Conservation (phyloP, 1,140 invertebrate genomes). For the Agraylea sexmaculata region DNA sequence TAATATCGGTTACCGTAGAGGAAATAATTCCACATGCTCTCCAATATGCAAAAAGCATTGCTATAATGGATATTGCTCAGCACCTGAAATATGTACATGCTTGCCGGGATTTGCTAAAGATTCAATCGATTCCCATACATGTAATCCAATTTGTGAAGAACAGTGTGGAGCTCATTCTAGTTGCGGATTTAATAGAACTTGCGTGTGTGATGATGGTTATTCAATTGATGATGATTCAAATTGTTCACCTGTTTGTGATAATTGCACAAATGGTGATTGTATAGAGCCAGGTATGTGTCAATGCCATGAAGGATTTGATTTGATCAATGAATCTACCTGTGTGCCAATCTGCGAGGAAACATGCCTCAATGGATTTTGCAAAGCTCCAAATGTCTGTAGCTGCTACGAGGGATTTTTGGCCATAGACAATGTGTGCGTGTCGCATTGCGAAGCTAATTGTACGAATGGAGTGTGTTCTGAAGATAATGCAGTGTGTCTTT, state of each 20-base stretch:
- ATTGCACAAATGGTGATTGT: conserved; percentile 32
- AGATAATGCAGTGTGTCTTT: too few relatives aligned
- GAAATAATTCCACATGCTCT: neutral
- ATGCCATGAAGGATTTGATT: conserved; percentile 23
- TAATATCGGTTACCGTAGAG: conserved; percentile 1
- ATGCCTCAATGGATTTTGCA: conserved; percentile 32
- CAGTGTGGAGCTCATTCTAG: too few relatives aligned
- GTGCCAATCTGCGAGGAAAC: conserved; percentile 27
- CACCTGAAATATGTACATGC: conserved; percentile 13
- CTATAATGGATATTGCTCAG: conserved; percentile 2
- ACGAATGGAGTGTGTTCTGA: too few relatives aligned
- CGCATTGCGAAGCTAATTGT: too few relatives aligned
- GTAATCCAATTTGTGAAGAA: too few relatives aligned
- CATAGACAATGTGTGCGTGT: too few relatives aligned
- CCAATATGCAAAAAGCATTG: too few relatives aligned
- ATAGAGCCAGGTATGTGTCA: conserved; percentile 32
- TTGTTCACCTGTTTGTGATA: conserved; percentile 35
- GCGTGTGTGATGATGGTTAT: too few relatives aligned
- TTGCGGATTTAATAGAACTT: too few relatives aligned
- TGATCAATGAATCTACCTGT: conserved; percentile 21
- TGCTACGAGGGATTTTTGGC: conserved; percentile 30
- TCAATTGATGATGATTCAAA: too few relatives aligned
- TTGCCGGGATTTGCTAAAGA: conserved; percentile 3
- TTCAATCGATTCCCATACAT: too few relatives aligned
- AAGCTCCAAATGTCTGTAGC: conserved; percentile 32